A percentile compares a stretch with the other conserved stretches of the same genome.
These are phyloP conservation scores for Mugil cephalus DNA, from an alignment of 2,113 vertebrate species.

Conservation along the genomic window DNA sequence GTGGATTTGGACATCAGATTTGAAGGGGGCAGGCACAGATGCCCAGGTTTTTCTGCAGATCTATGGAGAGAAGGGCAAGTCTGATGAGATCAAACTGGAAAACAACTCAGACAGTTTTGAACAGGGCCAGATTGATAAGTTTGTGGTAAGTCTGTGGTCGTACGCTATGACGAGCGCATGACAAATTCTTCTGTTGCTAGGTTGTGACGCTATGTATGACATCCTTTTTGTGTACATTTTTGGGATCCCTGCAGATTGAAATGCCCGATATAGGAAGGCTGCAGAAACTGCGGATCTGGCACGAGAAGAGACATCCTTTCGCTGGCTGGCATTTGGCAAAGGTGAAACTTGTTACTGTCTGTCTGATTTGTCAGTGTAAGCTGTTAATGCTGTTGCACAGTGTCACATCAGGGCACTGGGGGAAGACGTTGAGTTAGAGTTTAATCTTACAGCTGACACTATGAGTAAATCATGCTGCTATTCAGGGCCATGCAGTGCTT, in stretches of 20 bases:
- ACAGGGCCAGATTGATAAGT: constrained; percentile 91
- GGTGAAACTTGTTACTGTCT: constrained; percentile 80
- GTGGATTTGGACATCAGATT: constrained; percentile 96
- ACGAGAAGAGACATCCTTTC: constrained; percentile 92
- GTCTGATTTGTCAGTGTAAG: constrained; percentile 17
- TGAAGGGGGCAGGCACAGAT: constrained; percentile 95
- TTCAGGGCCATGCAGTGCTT: too few relatives aligned
- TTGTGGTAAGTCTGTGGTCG: constrained; percentile 84
- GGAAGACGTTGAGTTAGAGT: background rate
- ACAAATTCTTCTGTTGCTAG: background rate
- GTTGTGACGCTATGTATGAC: background rate
- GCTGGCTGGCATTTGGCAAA: constrained; percentile 95
- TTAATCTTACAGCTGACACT: background rate
- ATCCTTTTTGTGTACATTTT: constrained; percentile 3
- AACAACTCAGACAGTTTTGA: constrained; percentile 97
- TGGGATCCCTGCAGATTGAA: constrained; percentile 85
- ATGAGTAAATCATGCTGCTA: background rate
- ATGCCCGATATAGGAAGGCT: constrained; percentile 91
- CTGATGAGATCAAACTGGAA: constrained; percentile 93
- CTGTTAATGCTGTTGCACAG: background rate
- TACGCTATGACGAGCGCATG: background rate
- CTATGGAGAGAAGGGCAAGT: constrained; percentile 93
- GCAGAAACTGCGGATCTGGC: constrained; percentile 94
- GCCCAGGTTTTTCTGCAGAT: constrained; percentile 95
- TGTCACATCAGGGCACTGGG: background rate